Base-by-base conservation (phyloP, 2,113 vertebrate species). In the Illadopsis cleaveri region DNA sequence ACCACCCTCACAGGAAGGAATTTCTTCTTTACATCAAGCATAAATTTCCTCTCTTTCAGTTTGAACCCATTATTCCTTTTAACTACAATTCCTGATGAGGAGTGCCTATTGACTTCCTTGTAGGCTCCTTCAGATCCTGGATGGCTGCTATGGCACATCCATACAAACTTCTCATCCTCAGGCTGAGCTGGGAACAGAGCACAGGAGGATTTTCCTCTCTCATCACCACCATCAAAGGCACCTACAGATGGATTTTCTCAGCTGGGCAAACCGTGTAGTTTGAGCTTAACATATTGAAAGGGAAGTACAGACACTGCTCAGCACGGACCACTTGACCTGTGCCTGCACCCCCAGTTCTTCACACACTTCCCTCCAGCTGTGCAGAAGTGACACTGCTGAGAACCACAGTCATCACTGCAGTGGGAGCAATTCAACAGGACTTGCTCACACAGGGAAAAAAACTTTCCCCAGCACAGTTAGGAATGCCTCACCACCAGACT, bases 351-450 rank as follows among this genome's bases (percentile, higher is more conserved):
- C 44, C 19, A 54, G 37, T 6, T 65, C 50, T 40, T 44, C 47
- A 57, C 56, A 17, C 1, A 1, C 50, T 60, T 48, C 38, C 33
- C 30, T 48, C 33, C 17, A 12, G 84, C 81, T 58, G 40, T 7
- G 9, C 38, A 73, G 61, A 30, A 64, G 65, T 4, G 24, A 12
- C 37, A 2, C 48, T 6, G n/a, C 53, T 31, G 28, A 58, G 53
- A 61, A 5, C 27, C 28, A 2, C 10, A 8, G 71, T 2, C 38
- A 5, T 15, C 1, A 4, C 44, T 75, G 44, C 0, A 0, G 15
- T 7, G 12, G 53, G 44, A n/a, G 12, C 44, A 20, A 64, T 38
- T 60, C 44, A 18, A 33, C 7, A 11, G 9, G 10, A 15, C 42
- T 53, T 27, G 45, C 51, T 50, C 23, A 22, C 22, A 9, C 19